Evolutionary conservation across 2,888 invertebrate species (phyloP), one percentile per base, ranked within the genome.

Genomic region (Flexamia atlantica): DNA sequence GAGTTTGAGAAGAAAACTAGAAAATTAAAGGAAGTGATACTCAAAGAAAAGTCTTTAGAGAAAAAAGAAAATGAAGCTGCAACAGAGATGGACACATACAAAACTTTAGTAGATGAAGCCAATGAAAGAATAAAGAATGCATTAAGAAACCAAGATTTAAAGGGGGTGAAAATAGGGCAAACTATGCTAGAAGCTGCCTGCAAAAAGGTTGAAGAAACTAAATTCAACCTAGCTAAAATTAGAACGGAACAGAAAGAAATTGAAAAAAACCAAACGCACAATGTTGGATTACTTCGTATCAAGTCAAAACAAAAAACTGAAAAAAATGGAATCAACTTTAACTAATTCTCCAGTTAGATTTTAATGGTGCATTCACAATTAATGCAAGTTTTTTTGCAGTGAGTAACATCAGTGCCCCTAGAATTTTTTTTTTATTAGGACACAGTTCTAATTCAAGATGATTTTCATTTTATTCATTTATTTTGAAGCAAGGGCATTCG

Each of bases 51-150:
- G 30, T 17, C 32, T 74, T 23, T 74, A 74, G 74, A n/a, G 10
- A 32, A 74, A 17, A 36, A 74, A 74, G 40, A 36, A 32, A n/a
- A 14, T 10, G 32, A 36, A 74, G n/a, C 17, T 40, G n/a, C 74
- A 14, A 10, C 74, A 40, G 74, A 74, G 23, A 74, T 74, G 23
- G n/a, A 74, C 40, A 30, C 30, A 10, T 74, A 32, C 30, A 30
- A 74, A 9, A 10, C 74, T 7, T 12, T 74, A 20, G 40, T 74
- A n/a, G 74, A 74, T 14, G 74, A 74, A 36, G 74, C 74, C 5
- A 74, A 74, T 74, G 32, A 32, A 17, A 74, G 74, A 74, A 74
- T 74, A 30, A 74, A 74, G 36, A 74, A 74, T 36, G 32, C 74
- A 4, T 10, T 74, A 32, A 74, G 36, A 32, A 74, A 10, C 9